A percentile compares a stretch with the other conserved stretches of the same genome.
These are phyloP conservation scores for Microcebus murinus DNA, from an alignment of 2,113 vertebrate genomes.

Conservation along the genomic window DNA sequence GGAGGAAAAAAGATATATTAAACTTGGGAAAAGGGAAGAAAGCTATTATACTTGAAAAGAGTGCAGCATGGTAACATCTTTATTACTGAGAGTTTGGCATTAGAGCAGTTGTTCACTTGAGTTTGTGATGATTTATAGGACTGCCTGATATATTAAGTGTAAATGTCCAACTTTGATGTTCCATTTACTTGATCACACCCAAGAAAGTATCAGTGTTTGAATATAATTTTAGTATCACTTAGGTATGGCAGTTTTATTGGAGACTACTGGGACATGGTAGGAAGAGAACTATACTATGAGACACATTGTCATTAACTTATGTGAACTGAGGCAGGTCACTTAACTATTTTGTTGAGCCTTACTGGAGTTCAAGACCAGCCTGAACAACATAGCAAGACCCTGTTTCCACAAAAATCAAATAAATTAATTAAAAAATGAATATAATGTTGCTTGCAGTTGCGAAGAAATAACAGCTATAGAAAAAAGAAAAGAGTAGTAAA, in stretches of 20 bases:
- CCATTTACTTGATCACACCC: background rate
- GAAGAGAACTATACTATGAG: background rate
- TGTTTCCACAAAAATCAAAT: too few species aligned
- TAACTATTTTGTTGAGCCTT: background rate
- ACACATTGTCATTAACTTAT: background rate
- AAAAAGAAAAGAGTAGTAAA: background rate
- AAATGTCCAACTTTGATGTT: background rate
- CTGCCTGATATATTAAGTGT: background rate
- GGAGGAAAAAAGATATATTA: background rate
- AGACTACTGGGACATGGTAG: background rate
- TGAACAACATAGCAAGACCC: too few species aligned
- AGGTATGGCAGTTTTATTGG: background rate
- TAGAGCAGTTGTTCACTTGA: background rate
- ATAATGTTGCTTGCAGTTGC: background rate
- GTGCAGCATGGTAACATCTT: background rate
- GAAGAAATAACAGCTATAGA: background rate
- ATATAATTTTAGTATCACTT: background rate
- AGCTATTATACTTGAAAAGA: background rate
- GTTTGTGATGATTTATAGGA: background rate
- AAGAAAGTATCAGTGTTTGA: background rate
- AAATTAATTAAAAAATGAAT: too few species aligned
- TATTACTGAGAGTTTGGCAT: background rate
- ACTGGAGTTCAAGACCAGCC: too few species aligned
- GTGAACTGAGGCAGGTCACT: background rate
- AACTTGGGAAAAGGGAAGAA: background rate